Percentiles rank a stretch among this genome's conserved stretches.
phyloP scores from a whole-genome alignment of 2,113 vertebrate species.

The Melozone crissalis region DNA sequence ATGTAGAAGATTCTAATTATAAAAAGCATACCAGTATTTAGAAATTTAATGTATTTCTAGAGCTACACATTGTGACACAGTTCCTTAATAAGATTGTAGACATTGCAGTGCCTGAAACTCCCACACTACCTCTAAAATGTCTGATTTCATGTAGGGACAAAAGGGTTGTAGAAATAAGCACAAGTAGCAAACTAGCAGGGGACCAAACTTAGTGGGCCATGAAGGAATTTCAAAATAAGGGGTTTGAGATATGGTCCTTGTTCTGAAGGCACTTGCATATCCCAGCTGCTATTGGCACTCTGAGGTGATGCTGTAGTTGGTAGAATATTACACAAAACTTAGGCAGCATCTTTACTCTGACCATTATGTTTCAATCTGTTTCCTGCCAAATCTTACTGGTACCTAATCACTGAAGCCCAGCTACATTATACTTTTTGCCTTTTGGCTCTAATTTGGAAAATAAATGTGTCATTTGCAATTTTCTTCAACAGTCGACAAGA shows the following conservation, averaged over 20 bases:
- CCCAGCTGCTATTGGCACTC: background rate
- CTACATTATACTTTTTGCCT: background rate
- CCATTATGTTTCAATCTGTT: background rate
- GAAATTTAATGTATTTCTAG: background rate
- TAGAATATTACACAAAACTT: background rate
- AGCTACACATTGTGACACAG: background rate
- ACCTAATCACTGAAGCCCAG: background rate
- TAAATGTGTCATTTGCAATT: background rate
- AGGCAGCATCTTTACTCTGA: background rate
- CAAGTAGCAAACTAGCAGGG: background rate
- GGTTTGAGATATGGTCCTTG: background rate
- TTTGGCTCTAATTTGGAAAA: background rate
- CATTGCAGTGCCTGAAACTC: background rate
- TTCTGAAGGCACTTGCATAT: background rate
- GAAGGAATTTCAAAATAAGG: background rate
- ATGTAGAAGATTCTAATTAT: background rate
- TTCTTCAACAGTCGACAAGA: background rate
- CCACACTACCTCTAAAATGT: background rate
- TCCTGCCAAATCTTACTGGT: background rate
- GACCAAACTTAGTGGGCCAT: background rate
- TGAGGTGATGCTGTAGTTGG: background rate
- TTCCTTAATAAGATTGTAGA: background rate
- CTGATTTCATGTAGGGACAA: background rate
- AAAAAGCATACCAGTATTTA: background rate
- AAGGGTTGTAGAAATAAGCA: background rate